Conservation (phyloP, 2,797 vertebrate genomes). For the Sus cebifrons region DNA sequence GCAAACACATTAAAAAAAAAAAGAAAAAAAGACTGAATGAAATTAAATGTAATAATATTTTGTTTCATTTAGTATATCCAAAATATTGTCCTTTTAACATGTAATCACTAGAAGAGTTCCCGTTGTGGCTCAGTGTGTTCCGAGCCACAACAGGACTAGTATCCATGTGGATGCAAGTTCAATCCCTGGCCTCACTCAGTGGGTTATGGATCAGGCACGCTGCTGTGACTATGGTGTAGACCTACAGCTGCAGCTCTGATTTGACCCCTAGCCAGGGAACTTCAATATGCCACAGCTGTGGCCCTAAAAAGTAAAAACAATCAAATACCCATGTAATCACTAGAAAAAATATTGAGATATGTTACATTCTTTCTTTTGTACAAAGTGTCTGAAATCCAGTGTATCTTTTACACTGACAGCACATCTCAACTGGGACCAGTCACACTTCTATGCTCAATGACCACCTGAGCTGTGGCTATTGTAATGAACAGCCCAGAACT, state of each 20-base stretch:
- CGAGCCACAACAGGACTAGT: no score
- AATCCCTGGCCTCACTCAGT: no score
- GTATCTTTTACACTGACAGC: neutral
- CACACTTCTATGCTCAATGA: neutral
- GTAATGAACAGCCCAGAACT: neutral
- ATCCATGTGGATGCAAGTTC: no score
- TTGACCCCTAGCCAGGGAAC: no score
- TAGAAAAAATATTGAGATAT: neutral
- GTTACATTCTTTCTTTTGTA: constrained; percentile 44
- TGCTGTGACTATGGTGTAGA: no score
- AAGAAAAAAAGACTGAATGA: neutral
- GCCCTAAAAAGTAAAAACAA: no score
- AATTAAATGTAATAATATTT: constrained; percentile 30
- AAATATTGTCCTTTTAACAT: constrained; percentile 47
- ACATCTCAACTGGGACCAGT: neutral
- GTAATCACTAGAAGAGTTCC: neutral
- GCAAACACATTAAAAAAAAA: neutral
- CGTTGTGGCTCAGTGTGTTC: no score
- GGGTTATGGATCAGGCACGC: no score
- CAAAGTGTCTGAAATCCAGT: constrained; percentile 31
- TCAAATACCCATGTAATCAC: neutral
- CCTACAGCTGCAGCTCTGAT: no score
- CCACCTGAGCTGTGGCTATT: neutral
- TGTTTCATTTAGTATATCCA: neutral
- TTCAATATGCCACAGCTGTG: no score